Conservation (phyloP, 2,797 vertebrate species). For the Erithacus rubecula region DNA sequence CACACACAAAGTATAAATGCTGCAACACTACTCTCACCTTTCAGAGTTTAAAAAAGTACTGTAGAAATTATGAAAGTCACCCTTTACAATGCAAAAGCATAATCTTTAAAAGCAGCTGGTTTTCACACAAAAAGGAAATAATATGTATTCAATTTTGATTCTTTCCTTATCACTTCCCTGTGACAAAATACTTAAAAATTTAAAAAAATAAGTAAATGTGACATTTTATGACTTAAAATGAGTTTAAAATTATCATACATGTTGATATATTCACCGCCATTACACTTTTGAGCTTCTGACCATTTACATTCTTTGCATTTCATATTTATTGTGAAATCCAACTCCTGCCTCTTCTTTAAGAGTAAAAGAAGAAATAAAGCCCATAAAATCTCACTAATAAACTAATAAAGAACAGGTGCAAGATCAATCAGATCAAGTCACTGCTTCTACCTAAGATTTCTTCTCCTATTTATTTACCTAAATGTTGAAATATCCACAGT, state of each 20-base stretch:
- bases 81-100: neutral
- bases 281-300: neutral
- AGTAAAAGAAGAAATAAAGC: neutral
- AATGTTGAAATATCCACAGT: neutral
- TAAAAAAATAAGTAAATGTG: neutral
- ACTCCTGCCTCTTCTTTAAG: neutral
- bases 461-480: neutral
- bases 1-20: neutral
- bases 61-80: neutral
- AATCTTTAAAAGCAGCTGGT: neutral
- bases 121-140: neutral
- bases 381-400: neutral
- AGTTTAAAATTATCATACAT: neutral
- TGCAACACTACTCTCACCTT: neutral
- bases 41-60: neutral
- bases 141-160: neutral
- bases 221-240: neutral
- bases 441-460: neutral
- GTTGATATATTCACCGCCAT: neutral
- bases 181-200: neutral
- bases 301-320: neutral
- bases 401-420: neutral
- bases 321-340: neutral
- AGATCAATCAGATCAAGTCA: neutral
- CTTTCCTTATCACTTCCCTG: neutral